Conservation (phyloP, 1,140 invertebrate genomes). For the Aphelenchoides avenae region DNA sequence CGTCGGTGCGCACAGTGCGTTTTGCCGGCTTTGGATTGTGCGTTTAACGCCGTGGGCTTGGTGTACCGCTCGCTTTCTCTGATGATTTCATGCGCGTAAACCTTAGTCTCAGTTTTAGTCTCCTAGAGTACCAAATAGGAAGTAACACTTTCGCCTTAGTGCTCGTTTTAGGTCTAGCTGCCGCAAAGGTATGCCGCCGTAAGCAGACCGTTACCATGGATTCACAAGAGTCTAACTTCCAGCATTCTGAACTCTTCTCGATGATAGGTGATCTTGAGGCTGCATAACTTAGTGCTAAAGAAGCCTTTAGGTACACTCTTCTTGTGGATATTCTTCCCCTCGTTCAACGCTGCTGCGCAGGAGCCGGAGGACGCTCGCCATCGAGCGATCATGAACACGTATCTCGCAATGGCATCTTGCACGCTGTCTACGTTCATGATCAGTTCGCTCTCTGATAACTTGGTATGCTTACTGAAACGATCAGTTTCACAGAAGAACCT, state of each 20-base stretch:
- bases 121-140: too few species aligned
- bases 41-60: too few species aligned
- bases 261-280: slow-evolving; percentile 46
- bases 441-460: slow-evolving; percentile 59
- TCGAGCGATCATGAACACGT: slow-evolving; percentile 64
- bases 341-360: slow-evolving; percentile 60
- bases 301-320: slow-evolving; percentile 60
- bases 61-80: too few species aligned
- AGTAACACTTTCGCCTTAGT: too few species aligned
- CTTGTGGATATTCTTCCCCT: slow-evolving; percentile 64
- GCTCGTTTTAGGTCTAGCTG: too few species aligned
- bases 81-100: too few species aligned
- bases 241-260: slow-evolving; percentile 50
- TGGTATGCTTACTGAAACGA: too few species aligned
- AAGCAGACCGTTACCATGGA: slow-evolving; percentile 40
- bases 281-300: slow-evolving; percentile 8
- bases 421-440: slow-evolving; percentile 62
- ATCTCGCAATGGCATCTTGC: slow-evolving; percentile 62
- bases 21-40: too few species aligned
- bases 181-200: slow-evolving; percentile 36
- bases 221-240: slow-evolving; percentile 47
- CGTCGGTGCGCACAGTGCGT: too few species aligned
- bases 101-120: too few species aligned
- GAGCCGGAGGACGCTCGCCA: slow-evolving; percentile 60
- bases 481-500: too few species aligned